These are phyloP conservation scores for Urophycis tenuis DNA, from an alignment of 2,797 vertebrate genomes.

Conservation along the genomic window DNA sequence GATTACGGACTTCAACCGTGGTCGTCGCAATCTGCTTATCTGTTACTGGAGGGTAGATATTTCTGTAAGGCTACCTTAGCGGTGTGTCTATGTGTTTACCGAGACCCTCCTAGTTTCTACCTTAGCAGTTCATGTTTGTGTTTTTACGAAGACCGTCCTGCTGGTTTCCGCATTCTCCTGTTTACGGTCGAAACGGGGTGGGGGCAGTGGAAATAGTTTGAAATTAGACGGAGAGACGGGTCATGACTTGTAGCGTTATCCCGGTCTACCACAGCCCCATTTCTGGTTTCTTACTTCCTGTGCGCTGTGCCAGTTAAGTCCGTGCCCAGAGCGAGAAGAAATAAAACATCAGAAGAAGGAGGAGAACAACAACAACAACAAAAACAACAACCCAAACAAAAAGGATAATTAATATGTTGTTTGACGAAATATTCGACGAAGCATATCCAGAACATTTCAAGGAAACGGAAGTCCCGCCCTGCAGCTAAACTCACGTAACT, in stretches of 20 bases:
- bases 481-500: no score
- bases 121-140: neutral
- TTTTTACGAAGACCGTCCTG: neutral
- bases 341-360: no score
- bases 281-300: neutral
- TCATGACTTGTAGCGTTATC: neutral
- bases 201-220: neutral
- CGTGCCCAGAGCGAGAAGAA: no score
- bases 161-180: neutral
- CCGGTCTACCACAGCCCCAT: neutral
- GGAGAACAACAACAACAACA: no score
- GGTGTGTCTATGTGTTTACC: neutral
- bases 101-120: neutral
- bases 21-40: neutral
- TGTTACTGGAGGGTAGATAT: neutral
- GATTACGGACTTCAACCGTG: neutral
- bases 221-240: neutral
- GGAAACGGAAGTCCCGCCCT: neutral
- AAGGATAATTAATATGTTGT: no score
- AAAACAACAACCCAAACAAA: no score
- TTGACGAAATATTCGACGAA: no score
- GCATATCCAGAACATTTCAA: no score
- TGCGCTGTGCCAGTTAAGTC: no score
- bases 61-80: neutral
- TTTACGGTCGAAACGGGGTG: neutral